Evolutionary conservation across 2,797 vertebrate genomes (phyloP).

Genomic region (Phrynocephalus forsythii): DNA sequence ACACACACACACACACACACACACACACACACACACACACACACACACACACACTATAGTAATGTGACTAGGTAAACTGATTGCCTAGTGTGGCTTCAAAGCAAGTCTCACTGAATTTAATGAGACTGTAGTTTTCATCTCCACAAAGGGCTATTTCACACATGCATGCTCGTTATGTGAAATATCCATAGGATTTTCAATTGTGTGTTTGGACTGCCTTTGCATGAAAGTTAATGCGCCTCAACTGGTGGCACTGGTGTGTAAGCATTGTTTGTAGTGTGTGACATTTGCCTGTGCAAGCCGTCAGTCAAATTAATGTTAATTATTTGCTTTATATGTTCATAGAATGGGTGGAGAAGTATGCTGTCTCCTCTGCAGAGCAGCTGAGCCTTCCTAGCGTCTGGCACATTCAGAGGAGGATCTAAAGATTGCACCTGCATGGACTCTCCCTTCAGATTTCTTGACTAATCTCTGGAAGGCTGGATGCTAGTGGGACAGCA

Average conservation of each 20-base stretch:
- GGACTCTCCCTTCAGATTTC: not conserved
- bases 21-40: too few relatives aligned
- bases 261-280: not conserved
- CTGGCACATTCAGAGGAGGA: not conserved
- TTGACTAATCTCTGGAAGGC: not conserved
- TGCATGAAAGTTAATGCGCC: not conserved
- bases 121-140: not conserved
- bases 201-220: not conserved
- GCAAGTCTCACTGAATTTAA: not conserved
- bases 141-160: not conserved
- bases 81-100: not conserved
- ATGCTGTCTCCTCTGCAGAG: not conserved
- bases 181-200: not conserved
- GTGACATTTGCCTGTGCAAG: not conserved
- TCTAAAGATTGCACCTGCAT: not conserved
- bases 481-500: not conserved
- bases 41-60: not conserved
- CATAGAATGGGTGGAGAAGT: not conserved
- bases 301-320: not conserved
- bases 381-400: not conserved
- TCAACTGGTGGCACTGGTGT: not conserved
- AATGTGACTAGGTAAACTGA: not conserved
- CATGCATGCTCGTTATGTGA: not conserved
- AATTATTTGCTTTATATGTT: not conserved
- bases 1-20: not conserved